Evolutionary conservation across 2,797 vertebrate species (phyloP).

Genomic region (Gambusia yucatana): DNA sequence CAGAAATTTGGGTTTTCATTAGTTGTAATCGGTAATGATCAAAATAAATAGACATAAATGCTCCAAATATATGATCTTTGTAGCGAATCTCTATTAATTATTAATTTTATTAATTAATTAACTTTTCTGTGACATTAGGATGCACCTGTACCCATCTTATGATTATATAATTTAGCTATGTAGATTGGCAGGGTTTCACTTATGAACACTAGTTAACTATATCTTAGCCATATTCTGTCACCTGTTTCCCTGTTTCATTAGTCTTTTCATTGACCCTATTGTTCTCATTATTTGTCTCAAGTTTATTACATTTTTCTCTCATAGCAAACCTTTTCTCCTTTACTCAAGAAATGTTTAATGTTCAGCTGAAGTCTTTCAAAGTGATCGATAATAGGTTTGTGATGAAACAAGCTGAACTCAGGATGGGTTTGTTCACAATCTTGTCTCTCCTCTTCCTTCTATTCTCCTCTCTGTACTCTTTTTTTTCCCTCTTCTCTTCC

Average conservation of each 20-base stretch:
- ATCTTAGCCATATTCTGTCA: conserved; percentile 45
- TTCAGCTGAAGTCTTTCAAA: conserved; percentile 69
- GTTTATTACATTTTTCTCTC: conserved; percentile 39
- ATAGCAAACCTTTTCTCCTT: conserved; percentile 30
- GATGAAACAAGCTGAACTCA: conserved; percentile 66
- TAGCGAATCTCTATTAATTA: background rate
- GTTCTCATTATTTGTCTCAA: conserved; percentile 51
- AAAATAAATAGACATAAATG: background rate
- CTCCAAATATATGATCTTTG: background rate
- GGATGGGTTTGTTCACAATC: conserved; percentile 59
- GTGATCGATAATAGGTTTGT: conserved; percentile 67
- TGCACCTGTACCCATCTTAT: conserved; percentile 37
- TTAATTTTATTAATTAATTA: background rate
- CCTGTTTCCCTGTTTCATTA: conserved; percentile 28
- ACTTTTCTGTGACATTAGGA: background rate
- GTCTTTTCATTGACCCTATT: conserved; percentile 44
- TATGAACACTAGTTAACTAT: conserved; percentile 42
- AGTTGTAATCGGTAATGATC: background rate
- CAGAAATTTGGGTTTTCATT: background rate
- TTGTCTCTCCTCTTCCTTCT: conserved; percentile 31
- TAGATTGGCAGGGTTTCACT: conserved; percentile 45
- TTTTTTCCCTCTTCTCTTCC: conserved; percentile 26
- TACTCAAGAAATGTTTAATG: conserved; percentile 57
- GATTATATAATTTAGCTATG: background rate
- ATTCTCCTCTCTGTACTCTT: conserved; percentile 16